Conservation (phyloP, 2,797 vertebrate species). For the Sparidentex hasta region DNA sequence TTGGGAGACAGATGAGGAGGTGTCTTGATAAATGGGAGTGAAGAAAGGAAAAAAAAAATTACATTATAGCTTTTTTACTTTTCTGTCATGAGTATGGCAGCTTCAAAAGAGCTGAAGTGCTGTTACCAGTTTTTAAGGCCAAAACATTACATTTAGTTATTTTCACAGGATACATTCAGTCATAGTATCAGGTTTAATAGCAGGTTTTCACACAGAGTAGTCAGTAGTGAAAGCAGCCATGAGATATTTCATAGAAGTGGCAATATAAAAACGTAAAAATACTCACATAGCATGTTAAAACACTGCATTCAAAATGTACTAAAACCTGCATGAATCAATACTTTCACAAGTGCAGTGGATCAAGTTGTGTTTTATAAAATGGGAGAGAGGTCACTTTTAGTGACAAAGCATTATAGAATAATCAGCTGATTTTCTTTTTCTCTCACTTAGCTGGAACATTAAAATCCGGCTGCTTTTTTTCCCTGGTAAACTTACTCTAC, state of each 20-base stretch:
- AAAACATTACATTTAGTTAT: conserved; percentile 9
- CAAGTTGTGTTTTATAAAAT: not conserved
- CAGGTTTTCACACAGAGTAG: conserved; percentile 1
- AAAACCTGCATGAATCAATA: not conserved
- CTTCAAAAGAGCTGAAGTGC: not conserved
- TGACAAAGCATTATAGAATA: not conserved
- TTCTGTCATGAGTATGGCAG: conserved; percentile 19
- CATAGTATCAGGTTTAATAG: not conserved
- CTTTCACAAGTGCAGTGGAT: not conserved
- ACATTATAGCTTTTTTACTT: conserved; percentile 1
- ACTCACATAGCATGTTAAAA: not conserved
- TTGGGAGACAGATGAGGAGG: conserved; percentile 53
- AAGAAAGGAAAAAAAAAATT: conserved; percentile 23
- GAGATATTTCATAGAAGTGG: not conserved
- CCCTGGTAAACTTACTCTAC: not conserved
- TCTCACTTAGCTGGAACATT: not conserved
- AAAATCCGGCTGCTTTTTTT: not conserved
- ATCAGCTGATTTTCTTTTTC: not conserved
- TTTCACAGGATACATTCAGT: conserved; percentile 4
- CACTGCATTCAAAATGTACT: not conserved
- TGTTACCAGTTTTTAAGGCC: not conserved
- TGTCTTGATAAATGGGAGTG: conserved; percentile 30
- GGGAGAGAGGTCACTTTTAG: not conserved
- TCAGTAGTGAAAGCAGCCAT: not conserved
- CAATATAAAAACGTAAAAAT: not conserved